Base-by-base conservation (phyloP, 2,888 invertebrate species). In the Smittia sp. region DNA sequence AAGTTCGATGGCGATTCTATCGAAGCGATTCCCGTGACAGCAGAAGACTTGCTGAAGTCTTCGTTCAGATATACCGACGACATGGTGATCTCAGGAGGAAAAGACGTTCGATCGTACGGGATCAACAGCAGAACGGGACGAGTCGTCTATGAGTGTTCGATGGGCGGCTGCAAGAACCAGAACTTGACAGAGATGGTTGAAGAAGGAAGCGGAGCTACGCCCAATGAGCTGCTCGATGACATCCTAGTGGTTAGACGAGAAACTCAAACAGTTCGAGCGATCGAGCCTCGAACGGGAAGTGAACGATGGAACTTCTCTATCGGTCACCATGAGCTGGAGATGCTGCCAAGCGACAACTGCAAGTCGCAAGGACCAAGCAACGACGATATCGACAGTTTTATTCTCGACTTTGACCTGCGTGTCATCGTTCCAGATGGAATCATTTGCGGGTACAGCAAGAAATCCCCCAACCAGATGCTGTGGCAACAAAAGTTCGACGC, bases 251-350 rank as follows among this genome's bases (percentile, higher is more conserved):
- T 98, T 72, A 88, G 92, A 76, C 86, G 95, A 38, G 90, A 89
- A 77, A 92, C 94, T 1, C 93, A 92, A 81, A 95, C 93, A 6
- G 92, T 98, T 13, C 85, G 97, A 70, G 97, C 97, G 1, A 86
- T 96, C 1, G 96, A 97, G 79, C 91, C 95, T 0, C 85, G 90
- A 70, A 88, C 90, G 9, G 97, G 98, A 1, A 81, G 83, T 62
- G 97, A 98, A 84, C 84, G 95, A 79, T 97, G 97, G 97, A 97
- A 97, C 84, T 97, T 96, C 81, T 96, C 95, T 81, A 96, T 97
- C 22, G 95, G 92, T 0, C 90, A 92, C 76, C 94, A 96, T 81
- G 91, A 95, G 77, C 79, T 96, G 68, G 89, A 89, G 74, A 74
- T 90, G 78, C 78, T 85, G 74, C 82, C 83, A 74, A 81, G 83